These are phyloP conservation scores for Lysandra bellargus DNA, from an alignment of 2,888 invertebrate genomes.

Conservation along the genomic window DNA sequence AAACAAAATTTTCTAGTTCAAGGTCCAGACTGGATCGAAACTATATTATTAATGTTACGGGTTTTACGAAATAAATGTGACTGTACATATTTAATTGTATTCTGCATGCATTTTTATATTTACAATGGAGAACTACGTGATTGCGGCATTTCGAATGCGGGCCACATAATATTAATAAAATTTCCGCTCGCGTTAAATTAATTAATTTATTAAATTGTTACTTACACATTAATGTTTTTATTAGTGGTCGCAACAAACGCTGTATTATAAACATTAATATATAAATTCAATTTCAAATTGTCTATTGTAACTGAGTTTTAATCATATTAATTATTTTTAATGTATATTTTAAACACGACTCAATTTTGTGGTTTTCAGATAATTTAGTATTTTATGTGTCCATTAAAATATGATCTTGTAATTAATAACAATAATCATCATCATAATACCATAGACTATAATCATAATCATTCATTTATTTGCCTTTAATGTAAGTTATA, in stretches of 20 bases:
- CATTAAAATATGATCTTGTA: too few species aligned
- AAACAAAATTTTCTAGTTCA: too few species aligned
- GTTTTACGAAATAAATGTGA: neutral
- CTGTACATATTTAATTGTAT: conserved; percentile 31
- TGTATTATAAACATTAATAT: neutral
- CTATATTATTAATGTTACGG: too few species aligned
- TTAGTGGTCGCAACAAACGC: conserved; percentile 4
- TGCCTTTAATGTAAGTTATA: too few species aligned
- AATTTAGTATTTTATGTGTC: neutral
- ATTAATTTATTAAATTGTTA: neutral
- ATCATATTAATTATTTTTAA: neutral
- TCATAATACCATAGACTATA: too few species aligned
- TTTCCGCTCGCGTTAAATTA: neutral
- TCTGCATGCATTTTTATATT: conserved; percentile 29
- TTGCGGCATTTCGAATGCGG: conserved; percentile 15
- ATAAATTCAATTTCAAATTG: neutral
- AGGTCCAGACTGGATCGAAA: too few species aligned
- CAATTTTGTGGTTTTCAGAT: neutral
- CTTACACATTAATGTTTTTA: conserved; percentile 3
- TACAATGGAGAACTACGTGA: conserved; percentile 12
- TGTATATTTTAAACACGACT: neutral
- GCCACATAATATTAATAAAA: conserved; percentile 18
- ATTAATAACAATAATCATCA: too few species aligned
- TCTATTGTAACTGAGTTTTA: neutral
- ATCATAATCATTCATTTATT: too few species aligned